Conservation (phyloP, 2,113 vertebrate genomes). For the Myrmecobius fasciatus region DNA sequence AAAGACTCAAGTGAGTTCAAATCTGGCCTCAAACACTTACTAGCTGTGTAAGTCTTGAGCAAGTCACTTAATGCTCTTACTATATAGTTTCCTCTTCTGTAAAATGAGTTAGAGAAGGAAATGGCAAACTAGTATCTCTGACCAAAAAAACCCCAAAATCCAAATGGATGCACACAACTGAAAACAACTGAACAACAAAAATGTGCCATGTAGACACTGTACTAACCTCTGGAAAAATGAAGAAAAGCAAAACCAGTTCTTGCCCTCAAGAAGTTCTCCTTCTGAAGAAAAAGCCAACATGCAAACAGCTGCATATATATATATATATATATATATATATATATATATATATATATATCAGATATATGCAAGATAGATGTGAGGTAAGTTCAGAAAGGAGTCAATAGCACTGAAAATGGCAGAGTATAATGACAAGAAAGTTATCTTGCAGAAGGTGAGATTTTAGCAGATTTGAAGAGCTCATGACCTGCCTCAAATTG, state of each 20-base stretch:
- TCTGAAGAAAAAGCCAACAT: not conserved
- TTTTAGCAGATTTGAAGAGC: not conserved
- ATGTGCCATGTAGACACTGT: too few species aligned
- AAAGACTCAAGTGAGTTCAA: too few species aligned
- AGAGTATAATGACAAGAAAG: not conserved
- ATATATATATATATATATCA: too few species aligned
- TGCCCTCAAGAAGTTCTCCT: not conserved
- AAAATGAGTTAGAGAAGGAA: not conserved
- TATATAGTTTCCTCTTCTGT: not conserved
- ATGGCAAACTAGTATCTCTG: not conserved
- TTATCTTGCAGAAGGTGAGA: not conserved
- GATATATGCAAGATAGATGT: not conserved
- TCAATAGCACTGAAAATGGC: not conserved
- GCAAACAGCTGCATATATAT: too few species aligned
- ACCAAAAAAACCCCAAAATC: not conserved
- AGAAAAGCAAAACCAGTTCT: not conserved
- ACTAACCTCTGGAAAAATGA: not conserved
- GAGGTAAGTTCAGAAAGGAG: not conserved
- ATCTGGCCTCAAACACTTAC: too few species aligned
- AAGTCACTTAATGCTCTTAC: not conserved
- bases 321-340: too few species aligned
- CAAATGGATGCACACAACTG: not conserved
- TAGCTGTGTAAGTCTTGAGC: too few species aligned
- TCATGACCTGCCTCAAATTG: not conserved
- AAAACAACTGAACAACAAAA: not conserved